Evolutionary conservation across 2,113 vertebrate species (phyloP).

Genomic region (Aythya baeri): DNA sequence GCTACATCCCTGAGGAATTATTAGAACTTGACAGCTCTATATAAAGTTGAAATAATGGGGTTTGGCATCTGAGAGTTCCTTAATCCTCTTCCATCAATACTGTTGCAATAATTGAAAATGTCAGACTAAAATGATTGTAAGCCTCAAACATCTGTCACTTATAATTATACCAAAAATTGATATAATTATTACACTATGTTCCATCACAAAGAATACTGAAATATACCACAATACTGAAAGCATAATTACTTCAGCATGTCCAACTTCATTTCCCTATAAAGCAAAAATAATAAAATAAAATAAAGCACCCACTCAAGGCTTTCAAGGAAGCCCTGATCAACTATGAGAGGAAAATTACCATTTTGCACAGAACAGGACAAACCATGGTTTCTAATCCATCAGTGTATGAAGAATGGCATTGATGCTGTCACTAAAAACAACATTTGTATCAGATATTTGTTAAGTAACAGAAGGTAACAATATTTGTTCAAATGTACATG

Average conservation of each 20-base stretch:
- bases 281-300: neutral
- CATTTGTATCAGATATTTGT: neutral
- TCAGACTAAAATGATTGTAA: conserved; percentile 68
- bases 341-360: neutral
- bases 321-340: neutral
- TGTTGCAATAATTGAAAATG: conserved; percentile 72
- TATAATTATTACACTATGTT: conserved; percentile 50
- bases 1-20: conserved; percentile 53
- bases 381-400: neutral
- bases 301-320: neutral
- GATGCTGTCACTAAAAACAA: neutral
- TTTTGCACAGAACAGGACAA: neutral
- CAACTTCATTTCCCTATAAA: conserved; percentile 18
- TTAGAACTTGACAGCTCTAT: conserved; percentile 67
- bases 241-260: conserved; percentile 34
- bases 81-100: conserved; percentile 71
- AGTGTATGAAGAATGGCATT: neutral
- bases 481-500: neutral
- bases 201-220: neutral
- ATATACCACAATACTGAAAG: neutral
- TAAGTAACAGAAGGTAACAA: neutral
- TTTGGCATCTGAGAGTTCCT: conserved; percentile 66
- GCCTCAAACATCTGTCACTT: conserved; percentile 72
- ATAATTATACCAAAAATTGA: conserved; percentile 53
- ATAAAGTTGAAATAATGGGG: conserved; percentile 75